Conservation (phyloP, 2,888 invertebrate genomes). For the Gortyna flavago region DNA sequence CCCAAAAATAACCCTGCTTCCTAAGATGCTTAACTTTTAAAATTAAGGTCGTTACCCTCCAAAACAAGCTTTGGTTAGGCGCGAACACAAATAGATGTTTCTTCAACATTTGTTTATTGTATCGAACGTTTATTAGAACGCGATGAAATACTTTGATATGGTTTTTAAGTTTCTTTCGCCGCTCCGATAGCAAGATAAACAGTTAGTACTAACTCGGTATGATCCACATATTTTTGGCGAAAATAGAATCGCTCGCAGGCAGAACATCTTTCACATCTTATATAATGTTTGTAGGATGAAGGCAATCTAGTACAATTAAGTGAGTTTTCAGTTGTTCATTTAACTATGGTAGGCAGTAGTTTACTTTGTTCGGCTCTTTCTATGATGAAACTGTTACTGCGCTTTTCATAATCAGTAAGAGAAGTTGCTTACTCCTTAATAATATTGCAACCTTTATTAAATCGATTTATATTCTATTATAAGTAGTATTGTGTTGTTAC, state of each 20-base stretch:
- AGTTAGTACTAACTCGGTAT: slow-evolving; percentile 40
- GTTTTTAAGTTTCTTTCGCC: slow-evolving; percentile 62
- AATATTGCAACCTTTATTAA: neutral
- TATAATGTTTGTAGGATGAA: slow-evolving; percentile 18
- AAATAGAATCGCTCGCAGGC: slow-evolving; percentile 46
- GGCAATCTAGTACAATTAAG: neutral
- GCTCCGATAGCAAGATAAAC: slow-evolving; percentile 52
- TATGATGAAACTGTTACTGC: neutral
- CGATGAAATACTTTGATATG: slow-evolving; percentile 72
- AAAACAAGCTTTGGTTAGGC: slow-evolving; percentile 68
- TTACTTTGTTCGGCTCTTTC: neutral
- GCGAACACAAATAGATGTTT: slow-evolving; percentile 73
- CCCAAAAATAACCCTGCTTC: slow-evolving; percentile 31
- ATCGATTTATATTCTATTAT: neutral
- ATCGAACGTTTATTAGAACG: slow-evolving; percentile 68
- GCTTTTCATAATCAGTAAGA: neutral
- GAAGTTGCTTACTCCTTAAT: neutral
- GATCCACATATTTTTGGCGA: slow-evolving; percentile 53
- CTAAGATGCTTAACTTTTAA: slow-evolving; percentile 65
- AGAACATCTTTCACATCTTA: slow-evolving; percentile 13
- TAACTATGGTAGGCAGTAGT: neutral
- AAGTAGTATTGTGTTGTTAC: neutral
- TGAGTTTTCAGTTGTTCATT: neutral
- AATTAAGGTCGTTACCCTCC: slow-evolving; percentile 78
- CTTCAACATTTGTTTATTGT: slow-evolving; percentile 73